A percentile compares a stretch with the other conserved stretches of the same genome.
Conservation (phyloP, 2,113 vertebrate species). For the Bambusicola thoracicus region DNA sequence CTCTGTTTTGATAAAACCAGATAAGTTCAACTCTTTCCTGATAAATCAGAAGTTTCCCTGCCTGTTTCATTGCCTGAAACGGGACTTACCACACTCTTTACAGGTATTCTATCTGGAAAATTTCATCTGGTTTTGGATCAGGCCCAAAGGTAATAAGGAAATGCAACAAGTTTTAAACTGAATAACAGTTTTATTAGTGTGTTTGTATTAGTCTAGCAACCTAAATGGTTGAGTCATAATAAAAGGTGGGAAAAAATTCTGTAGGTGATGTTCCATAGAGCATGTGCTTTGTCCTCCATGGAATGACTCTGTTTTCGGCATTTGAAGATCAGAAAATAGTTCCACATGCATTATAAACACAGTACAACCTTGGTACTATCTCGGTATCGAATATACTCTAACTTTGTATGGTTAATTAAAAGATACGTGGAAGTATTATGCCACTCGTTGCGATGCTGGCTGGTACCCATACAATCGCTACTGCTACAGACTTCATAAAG, state of each 20-base stretch:
- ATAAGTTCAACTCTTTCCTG: not conserved
- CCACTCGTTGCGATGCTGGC: conserved; percentile 81
- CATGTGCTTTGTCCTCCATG: not conserved
- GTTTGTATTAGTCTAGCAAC: not conserved
- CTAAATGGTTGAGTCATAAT: not conserved
- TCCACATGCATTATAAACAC: not conserved
- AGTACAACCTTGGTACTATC: not conserved
- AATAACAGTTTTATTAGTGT: not conserved
- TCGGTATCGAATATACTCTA: not conserved
- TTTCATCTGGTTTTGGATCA: not conserved
- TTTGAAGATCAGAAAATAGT: not conserved
- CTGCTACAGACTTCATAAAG: conserved; percentile 85
- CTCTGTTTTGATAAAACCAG: not conserved
- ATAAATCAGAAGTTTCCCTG: not conserved
- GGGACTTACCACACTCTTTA: not conserved
- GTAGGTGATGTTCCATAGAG: not conserved
- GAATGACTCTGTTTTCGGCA: not conserved
- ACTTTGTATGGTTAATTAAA: conserved; percentile 54
- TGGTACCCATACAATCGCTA: conserved; percentile 88
- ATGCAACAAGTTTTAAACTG: not conserved
- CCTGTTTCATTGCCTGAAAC: not conserved
- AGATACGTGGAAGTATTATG: conserved; percentile 88
- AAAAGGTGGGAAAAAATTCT: not conserved
- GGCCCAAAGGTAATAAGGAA: not conserved
- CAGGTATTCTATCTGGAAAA: not conserved